Percentiles rank a stretch among this genome's conserved stretches.
Evolutionary conservation across 2,113 vertebrate genomes (phyloP).

Genomic region (Triplophysa dalaica): DNA sequence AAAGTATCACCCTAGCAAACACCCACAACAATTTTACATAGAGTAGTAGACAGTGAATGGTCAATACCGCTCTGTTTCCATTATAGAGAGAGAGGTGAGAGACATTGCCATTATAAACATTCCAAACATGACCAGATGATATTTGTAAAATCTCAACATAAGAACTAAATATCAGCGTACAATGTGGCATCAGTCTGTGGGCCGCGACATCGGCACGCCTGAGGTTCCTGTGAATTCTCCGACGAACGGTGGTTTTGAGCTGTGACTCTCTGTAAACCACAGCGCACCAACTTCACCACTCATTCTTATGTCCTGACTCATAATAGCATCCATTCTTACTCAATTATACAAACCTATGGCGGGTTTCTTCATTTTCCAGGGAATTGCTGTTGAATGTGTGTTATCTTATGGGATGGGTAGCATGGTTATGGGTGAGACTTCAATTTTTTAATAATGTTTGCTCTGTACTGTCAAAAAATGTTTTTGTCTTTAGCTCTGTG

Average conservation of each 20-base stretch:
- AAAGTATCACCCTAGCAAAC: no score
- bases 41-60: no score
- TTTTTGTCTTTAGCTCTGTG: not conserved
- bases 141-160: not conserved
- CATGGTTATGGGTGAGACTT: constrained; percentile 13
- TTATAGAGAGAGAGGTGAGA: no score
- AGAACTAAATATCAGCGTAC: not conserved
- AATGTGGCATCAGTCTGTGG: not conserved
- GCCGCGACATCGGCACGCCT: not conserved
- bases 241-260: constrained; percentile 38
- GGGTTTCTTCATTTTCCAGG: not conserved
- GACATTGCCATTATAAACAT: no score
- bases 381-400: constrained; percentile 8
- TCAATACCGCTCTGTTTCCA: no score
- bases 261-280: constrained; percentile 32
- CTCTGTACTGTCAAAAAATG: not conserved
- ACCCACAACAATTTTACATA: no score
- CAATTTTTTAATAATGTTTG: not conserved
- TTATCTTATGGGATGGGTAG: constrained; percentile 9
- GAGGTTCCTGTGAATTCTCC: constrained; percentile 26
- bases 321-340: constrained; percentile 15
- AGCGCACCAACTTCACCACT: constrained; percentile 31
- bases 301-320: constrained; percentile 24
- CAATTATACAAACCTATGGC: constrained; percentile 13
- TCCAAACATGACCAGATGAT: not conserved